Percentiles rank a stretch among this genome's conserved stretches.
Conservation (phyloP, 2,888 invertebrate genomes). For the Dolichomitus sp. region DNA sequence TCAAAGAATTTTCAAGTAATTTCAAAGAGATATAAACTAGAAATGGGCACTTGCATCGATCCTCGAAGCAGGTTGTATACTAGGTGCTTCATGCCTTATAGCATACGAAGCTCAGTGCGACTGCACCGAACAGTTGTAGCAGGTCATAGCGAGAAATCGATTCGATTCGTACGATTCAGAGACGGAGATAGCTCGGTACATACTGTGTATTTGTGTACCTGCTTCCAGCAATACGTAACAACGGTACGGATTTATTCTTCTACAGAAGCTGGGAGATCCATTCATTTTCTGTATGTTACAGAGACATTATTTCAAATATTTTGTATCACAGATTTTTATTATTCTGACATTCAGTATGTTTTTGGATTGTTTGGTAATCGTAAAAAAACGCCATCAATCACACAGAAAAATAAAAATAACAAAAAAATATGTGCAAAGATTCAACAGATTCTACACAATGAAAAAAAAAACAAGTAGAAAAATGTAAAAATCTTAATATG, state of each 20-base stretch:
- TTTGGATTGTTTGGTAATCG: too few species aligned
- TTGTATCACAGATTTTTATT: too few species aligned
- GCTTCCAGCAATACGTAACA: slow-evolving; percentile 10
- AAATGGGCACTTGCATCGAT: slow-evolving; percentile 24
- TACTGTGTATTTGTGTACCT: slow-evolving; percentile 21
- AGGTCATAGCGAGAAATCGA: slow-evolving; percentile 67
- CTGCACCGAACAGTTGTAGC: slow-evolving; percentile 56
- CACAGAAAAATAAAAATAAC: too few species aligned
- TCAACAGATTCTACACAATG: too few species aligned
- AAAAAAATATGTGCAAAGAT: too few species aligned
- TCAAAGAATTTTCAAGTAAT: neutral
- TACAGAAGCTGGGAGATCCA: neutral
- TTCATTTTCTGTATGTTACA: too few species aligned
- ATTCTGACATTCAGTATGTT: too few species aligned
- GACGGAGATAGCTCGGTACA: slow-evolving; percentile 39
- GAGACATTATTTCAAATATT: too few species aligned
- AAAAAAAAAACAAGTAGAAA: too few species aligned
- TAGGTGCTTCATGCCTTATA: slow-evolving; percentile 6
- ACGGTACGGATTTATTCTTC: slow-evolving; percentile 11
- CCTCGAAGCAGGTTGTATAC: slow-evolving; percentile 8
- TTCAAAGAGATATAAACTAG: neutral
- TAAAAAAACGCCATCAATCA: too few species aligned
- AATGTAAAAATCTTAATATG: too few species aligned
- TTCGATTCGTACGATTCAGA: slow-evolving; percentile 62
- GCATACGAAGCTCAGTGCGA: slow-evolving; percentile 44